These are phyloP conservation scores for Drosophila paracracens DNA, from an alignment of 2,888 invertebrate genomes.

Conservation along the genomic window DNA sequence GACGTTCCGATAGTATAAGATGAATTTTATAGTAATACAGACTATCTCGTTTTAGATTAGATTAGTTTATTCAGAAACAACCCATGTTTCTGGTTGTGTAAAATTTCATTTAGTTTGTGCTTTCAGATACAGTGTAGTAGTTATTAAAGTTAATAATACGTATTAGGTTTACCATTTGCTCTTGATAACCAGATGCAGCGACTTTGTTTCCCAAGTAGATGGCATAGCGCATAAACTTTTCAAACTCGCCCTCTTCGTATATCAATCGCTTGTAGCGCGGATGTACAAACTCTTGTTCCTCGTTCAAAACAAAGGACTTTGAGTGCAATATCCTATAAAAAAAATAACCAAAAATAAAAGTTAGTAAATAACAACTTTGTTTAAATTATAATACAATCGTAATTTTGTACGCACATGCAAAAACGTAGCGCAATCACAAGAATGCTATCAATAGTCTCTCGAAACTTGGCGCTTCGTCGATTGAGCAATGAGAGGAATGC, in stretches of 20 bases:
- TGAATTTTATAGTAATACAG: background rate
- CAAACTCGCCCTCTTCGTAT: conserved; percentile 83
- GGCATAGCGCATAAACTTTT: conserved; percentile 83
- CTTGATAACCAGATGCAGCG: conserved; percentile 84
- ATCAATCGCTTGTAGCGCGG: conserved; percentile 82
- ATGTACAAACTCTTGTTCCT: conserved; percentile 79
- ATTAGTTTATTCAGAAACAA: background rate
- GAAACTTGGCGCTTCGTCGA: conserved; percentile 89
- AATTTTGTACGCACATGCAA: conserved; percentile 75
- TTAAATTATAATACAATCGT: background rate
- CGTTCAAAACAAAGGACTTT: conserved; percentile 71
- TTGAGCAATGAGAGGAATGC: conserved; percentile 91
- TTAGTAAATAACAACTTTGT: background rate
- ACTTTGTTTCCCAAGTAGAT: conserved; percentile 85
- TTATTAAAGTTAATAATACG: conserved; percentile 84
- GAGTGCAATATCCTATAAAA: conserved; percentile 79
- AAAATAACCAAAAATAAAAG: background rate
- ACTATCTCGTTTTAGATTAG: background rate
- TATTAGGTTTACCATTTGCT: conserved; percentile 84
- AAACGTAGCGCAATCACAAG: conserved; percentile 90
- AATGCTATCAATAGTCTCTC: conserved; percentile 89
- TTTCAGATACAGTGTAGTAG: conserved; percentile 74
- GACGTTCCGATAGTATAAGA: background rate
- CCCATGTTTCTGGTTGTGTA: background rate
- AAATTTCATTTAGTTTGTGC: conserved; percentile 14